Percentiles rank a stretch among this genome's conserved stretches.
Evolutionary conservation across 2,113 vertebrate species (phyloP).

Genomic region (Clarias macrocephalus): DNA sequence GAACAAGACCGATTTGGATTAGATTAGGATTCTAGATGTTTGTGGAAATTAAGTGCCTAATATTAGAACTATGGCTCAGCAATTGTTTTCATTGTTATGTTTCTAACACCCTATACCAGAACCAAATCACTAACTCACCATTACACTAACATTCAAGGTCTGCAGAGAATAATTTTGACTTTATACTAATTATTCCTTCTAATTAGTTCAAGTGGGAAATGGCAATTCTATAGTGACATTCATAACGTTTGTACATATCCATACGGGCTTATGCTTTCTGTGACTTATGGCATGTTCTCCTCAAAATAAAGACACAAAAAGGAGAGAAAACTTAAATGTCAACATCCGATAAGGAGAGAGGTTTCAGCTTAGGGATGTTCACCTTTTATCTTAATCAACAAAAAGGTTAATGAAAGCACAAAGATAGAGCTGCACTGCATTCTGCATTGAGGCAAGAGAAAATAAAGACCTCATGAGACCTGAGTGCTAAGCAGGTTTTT

Average conservation of each 20-base stretch:
- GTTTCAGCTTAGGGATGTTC: constrained; percentile 53
- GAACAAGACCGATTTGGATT: neutral
- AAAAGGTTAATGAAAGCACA: constrained; percentile 83
- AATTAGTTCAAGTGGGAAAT: neutral
- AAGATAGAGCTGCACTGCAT: constrained; percentile 50
- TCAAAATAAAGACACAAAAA: neutral
- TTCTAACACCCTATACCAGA: neutral
- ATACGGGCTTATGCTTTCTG: neutral
- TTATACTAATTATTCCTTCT: neutral
- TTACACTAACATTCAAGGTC: neutral
- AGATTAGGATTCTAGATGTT: neutral
- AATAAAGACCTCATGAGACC: constrained; percentile 60
- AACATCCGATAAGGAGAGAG: constrained; percentile 51
- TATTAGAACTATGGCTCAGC: neutral
- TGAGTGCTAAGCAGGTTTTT: constrained; percentile 57
- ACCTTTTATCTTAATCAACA: constrained; percentile 67
- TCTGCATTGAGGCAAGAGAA: neutral
- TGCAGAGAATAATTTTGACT: neutral
- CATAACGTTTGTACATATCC: neutral
- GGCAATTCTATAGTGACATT: neutral
- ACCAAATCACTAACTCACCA: neutral
- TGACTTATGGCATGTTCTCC: neutral
- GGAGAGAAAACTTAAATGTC: constrained; percentile 71
- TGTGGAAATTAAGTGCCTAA: neutral
- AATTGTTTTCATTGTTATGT: neutral